phyloP scores from a whole-genome alignment of 2,888 invertebrate species.

The Strigamia crassipes region DNA sequence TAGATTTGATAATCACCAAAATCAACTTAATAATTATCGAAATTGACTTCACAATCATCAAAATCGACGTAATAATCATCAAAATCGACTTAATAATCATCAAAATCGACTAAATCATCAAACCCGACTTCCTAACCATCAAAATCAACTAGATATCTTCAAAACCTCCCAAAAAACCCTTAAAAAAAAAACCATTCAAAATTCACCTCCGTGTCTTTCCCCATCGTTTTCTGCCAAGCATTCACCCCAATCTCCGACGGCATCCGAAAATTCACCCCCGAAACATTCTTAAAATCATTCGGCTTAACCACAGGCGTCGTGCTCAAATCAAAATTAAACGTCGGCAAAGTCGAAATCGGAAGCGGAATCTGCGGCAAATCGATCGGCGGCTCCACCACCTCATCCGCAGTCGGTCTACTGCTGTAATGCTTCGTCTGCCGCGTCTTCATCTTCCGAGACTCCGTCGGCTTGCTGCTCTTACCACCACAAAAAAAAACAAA shows the following conservation, averaged over 20 bases:
- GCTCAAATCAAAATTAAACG: constrained; percentile 61
- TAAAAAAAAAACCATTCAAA: constrained; percentile 13
- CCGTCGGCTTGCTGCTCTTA: neutral
- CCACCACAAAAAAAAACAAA: neutral
- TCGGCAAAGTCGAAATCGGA: constrained; percentile 66
- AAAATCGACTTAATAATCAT: too few relatives aligned
- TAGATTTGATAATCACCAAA: too few relatives aligned
- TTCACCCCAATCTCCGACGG: neutral
- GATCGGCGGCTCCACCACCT: constrained; percentile 50
- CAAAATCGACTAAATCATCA: too few relatives aligned
- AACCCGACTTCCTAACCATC: too few relatives aligned
- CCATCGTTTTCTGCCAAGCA: neutral
- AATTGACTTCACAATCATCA: too few relatives aligned
- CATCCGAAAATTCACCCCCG: neutral
- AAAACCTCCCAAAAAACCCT: too few relatives aligned
- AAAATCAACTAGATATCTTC: too few relatives aligned
- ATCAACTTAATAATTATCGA: too few relatives aligned
- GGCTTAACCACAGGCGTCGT: neutral
- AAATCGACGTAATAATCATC: too few relatives aligned
- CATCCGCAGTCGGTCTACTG: constrained; percentile 34
- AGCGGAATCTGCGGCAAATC: constrained; percentile 60
- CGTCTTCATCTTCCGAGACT: neutral
- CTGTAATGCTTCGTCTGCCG: neutral
- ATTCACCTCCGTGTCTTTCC: too few relatives aligned
- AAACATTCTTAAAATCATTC: neutral